phyloP scores from a whole-genome alignment of 2,113 vertebrate species.

The Nibea coibor region DNA sequence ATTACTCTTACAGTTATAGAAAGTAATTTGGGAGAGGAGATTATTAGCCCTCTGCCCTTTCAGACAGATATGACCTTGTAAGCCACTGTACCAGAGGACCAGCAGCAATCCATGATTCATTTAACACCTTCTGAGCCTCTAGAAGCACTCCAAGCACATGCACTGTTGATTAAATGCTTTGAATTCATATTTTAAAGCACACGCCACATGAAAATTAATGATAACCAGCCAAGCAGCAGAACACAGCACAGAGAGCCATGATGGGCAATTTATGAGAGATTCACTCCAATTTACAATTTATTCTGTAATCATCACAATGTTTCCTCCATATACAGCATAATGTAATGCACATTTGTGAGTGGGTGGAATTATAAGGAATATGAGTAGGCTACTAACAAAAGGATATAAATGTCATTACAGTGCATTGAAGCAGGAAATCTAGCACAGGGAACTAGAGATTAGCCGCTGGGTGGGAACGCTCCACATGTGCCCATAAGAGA shows the following conservation, averaged over 20 bases:
- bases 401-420: conserved; percentile 83
- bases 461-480: conserved; percentile 74
- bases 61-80: conserved; percentile 76
- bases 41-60: conserved; percentile 77
- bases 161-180: conserved; percentile 78
- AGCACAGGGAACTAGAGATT: conserved; percentile 77
- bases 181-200: conserved; percentile 79
- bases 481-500: conserved; percentile 73
- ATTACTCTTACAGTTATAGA: conserved; percentile 68
- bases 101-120: conserved; percentile 81
- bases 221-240: conserved; percentile 72
- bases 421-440: conserved; percentile 80
- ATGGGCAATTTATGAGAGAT: conserved; percentile 69
- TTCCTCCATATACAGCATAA: conserved; percentile 69
- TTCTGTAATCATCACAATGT: conserved; percentile 74
- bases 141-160: conserved; percentile 62
- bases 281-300: conserved; percentile 75
- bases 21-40: conserved; percentile 72
- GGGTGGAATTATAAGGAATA: conserved; percentile 75
- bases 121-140: conserved; percentile 76
- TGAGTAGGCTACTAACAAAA: conserved; percentile 71
- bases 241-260: conserved; percentile 57
- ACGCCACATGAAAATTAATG: conserved; percentile 77
- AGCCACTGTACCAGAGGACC: conserved; percentile 65
- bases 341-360: conserved; percentile 71